phyloP scores from a whole-genome alignment of 30 jellyfish, hydroid and myxozoan species.

The Turritopsis dohrnii region DNA sequence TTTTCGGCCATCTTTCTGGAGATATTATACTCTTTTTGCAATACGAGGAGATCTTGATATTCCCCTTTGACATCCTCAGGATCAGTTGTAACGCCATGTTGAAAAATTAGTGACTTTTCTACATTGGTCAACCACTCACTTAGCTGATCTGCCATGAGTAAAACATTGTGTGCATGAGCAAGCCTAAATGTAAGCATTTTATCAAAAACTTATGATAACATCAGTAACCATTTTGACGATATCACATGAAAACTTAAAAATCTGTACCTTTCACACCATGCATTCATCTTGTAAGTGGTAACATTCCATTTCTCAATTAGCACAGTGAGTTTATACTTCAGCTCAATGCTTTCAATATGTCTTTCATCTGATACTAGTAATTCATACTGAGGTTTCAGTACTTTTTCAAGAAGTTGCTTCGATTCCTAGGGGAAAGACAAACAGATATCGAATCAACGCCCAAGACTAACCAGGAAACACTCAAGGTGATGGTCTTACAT shows the following conservation, averaged over 20 bases:
- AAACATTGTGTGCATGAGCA: conserved; percentile 45
- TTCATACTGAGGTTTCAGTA: conserved; percentile 36
- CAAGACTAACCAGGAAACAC: too few species aligned
- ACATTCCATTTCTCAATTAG: conserved; percentile 72
- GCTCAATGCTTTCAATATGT: conserved; percentile 36
- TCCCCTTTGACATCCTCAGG: conserved; percentile 39
- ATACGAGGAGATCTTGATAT: conserved; percentile 21
- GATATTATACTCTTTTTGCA: neutral
- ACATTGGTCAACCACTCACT: conserved; percentile 63
- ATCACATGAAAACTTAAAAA: neutral
- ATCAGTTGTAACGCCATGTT: conserved; percentile 72
- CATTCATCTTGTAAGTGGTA: conserved; percentile 44
- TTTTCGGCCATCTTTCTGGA: conserved; percentile 4
- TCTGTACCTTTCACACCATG: conserved; percentile 66
- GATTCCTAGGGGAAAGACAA: conserved; percentile 39
- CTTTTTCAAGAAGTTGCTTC: conserved; percentile 28
- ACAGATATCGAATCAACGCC: too few species aligned
- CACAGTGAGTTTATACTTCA: conserved; percentile 55
- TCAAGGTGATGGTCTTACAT: conserved; percentile 33
- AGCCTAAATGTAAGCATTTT: neutral
- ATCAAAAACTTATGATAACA: neutral
- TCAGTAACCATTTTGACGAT: neutral
- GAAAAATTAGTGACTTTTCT: conserved; percentile 49
- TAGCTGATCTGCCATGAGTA: conserved; percentile 55
- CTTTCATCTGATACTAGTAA: conserved; percentile 40